A percentile compares a stretch with the other conserved stretches of the same genome.
Evolutionary conservation across 2,797 vertebrate species (phyloP).

Genomic region (Denticeps clupeoides): DNA sequence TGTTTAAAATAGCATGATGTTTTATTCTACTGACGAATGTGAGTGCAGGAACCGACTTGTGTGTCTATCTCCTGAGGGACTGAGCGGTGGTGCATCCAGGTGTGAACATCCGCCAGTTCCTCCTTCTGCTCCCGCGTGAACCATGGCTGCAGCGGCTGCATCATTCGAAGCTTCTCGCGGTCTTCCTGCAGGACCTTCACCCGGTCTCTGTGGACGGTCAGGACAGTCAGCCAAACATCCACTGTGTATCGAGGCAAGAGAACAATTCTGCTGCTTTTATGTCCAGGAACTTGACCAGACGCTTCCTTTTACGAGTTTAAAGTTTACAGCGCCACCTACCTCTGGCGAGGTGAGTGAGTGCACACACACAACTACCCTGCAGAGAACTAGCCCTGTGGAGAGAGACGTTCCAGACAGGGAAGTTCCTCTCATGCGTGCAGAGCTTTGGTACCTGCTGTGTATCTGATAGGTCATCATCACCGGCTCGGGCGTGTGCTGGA

Average conservation of each 20-base stretch:
- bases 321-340: no score
- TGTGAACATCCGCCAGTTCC: conserved; percentile 68
- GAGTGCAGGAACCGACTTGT: conserved; percentile 41
- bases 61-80: conserved; percentile 61
- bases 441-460: conserved; percentile 58
- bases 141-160: conserved; percentile 68
- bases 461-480: conserved; percentile 82
- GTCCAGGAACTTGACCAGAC: no score
- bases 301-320: no score
- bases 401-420: conserved; percentile 27
- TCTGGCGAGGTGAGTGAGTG: conserved; percentile 14
- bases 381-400: conserved; percentile 21
- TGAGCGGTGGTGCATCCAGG: conserved; percentile 63
- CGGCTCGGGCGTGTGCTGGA: conserved; percentile 58
- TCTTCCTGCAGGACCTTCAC: conserved; percentile 71
- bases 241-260: no score
- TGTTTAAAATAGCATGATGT: no score
- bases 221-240: no score
- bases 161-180: conserved; percentile 60
- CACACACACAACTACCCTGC: conserved; percentile 29
- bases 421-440: conserved; percentile 9
- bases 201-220: conserved; percentile 59
- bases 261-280: no score
- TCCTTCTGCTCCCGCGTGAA: conserved; percentile 68
- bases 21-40: no score